phyloP scores from a whole-genome alignment of 2,113 vertebrate genomes.

The Rynchops niger region DNA sequence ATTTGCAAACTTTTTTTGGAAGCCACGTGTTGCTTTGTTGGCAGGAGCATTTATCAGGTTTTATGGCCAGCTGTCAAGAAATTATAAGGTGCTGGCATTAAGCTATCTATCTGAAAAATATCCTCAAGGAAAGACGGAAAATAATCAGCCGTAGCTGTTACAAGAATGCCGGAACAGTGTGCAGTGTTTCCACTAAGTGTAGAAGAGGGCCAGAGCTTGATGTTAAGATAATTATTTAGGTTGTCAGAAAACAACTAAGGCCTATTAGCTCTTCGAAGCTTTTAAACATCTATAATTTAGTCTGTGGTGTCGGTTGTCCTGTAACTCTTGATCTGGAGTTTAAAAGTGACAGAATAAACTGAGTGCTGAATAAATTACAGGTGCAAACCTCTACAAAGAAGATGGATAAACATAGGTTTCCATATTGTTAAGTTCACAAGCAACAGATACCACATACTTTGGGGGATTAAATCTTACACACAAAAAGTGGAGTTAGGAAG shows the following conservation, averaged over 20 bases:
- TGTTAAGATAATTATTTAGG: constrained; percentile 21
- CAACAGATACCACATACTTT: background rate
- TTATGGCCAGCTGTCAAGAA: constrained; percentile 59
- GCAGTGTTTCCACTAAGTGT: background rate
- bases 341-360: background rate
- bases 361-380: constrained; percentile 6
- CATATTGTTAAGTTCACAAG: background rate
- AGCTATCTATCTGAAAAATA: constrained; percentile 43
- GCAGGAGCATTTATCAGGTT: constrained; percentile 51
- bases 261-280: background rate
- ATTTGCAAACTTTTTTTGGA: constrained; percentile 34
- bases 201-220: background rate
- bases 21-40: background rate
- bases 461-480: background rate
- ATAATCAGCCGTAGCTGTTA: background rate
- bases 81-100: constrained; percentile 6
- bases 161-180: rapidly evolving
- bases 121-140: background rate
- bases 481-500: background rate
- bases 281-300: background rate
- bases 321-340: background rate
- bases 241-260: background rate
- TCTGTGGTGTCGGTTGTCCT: background rate
- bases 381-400: constrained; percentile 25
- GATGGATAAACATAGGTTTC: constrained; percentile 11